phyloP scores from a whole-genome alignment of 2,888 invertebrate genomes.

The Tetropium fuscum region DNA sequence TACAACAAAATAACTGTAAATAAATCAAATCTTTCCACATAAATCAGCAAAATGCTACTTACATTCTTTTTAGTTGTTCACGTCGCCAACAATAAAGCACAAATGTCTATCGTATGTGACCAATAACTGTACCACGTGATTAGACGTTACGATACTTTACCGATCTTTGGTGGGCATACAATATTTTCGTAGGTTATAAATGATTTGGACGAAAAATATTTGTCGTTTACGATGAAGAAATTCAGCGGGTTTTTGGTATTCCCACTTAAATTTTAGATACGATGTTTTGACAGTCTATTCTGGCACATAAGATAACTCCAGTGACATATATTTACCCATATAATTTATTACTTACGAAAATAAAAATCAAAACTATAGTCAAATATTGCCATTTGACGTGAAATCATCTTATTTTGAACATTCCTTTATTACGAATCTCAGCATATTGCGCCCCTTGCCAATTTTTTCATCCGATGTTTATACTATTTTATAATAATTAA shows the following conservation, averaged over 20 bases:
- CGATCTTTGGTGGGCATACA: background rate
- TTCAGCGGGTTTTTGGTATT: background rate
- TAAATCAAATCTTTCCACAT: background rate
- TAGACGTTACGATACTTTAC: constrained; percentile 1
- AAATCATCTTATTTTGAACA: no score
- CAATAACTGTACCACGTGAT: background rate
- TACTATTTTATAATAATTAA: no score
- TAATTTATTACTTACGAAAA: no score
- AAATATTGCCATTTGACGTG: no score
- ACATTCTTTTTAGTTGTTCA: constrained; percentile 4
- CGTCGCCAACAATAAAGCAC: background rate
- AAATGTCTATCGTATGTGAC: constrained; percentile 7
- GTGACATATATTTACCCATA: no score
- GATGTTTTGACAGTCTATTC: background rate
- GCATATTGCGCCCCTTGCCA: no score
- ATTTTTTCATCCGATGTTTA: no score
- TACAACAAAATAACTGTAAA: background rate
- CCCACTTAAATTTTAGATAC: background rate
- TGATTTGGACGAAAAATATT: background rate
- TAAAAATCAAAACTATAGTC: no score
- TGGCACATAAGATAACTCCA: background rate
- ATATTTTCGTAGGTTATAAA: background rate
- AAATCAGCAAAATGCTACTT: background rate
- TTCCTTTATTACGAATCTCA: no score
- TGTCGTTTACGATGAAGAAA: background rate